Evolutionary conservation across 2,797 vertebrate species (phyloP), one percentile per base, ranked within the genome.

Genomic region (Hippopotamyrus pictus): DNA sequence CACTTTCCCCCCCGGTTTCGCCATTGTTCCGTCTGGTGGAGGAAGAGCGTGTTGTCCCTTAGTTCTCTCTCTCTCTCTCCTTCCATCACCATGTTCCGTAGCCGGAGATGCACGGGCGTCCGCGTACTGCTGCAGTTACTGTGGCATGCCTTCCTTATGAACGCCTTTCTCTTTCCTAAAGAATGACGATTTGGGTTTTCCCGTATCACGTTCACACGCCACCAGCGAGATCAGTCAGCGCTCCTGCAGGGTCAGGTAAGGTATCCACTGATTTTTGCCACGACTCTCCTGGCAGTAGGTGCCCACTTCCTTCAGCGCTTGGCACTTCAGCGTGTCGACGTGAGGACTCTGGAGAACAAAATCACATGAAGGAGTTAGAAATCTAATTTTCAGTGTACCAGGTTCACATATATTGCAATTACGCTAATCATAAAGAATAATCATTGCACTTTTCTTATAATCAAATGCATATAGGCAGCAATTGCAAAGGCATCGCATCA

Each of bases 181-280:
- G 88, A 92, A 93, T 91, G 91, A 92, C 90, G 89, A 87, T 53
- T 93, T 65, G 37, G 88, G 88, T 89, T 90, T 89, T 48, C 90
- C 91, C 90, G 83, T 91, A 90, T 93, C 90, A 90, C 53, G 44
- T 88, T 86, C 92, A 73, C 92, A 89, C 88, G 90, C 82, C 88
- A 48, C 14, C 54, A 19, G 88, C 88, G 91, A 89, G 12, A 6
- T 90, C 11, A 53, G 90, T 98, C 97, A 99, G 92, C 97, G 96
- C 22, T 97, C 97, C 91, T 96, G 96, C 91, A 99, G 96, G 1
- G 96, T 92, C 86, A 99, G 94, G 5, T 88, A 96, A 0, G 98
- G 98, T 0, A 99, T 96, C 98, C 98, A 99, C 91, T 97, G 97
- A 93, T 98, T 97, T 86, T 93, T 94, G 89, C 96, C 96, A 1